These are phyloP conservation scores for Autographa gamma DNA, from an alignment of 2,888 invertebrate species.

Conservation along the genomic window DNA sequence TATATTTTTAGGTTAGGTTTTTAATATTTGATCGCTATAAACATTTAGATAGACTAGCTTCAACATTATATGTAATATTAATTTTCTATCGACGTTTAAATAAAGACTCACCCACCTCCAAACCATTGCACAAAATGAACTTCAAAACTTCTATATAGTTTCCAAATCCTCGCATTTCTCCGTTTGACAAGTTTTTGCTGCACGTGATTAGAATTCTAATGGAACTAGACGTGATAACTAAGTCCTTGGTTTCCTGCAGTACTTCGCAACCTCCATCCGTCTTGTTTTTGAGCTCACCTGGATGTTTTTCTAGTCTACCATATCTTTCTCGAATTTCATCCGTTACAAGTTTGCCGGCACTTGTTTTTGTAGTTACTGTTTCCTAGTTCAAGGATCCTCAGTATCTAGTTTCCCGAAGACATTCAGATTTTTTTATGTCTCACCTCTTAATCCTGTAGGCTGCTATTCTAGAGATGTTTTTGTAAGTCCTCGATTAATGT, in stretches of 20 bases:
- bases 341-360: conserved; percentile 26
- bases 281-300: conserved; percentile 21
- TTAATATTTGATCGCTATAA: neutral
- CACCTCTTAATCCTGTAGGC: conserved; percentile 34
- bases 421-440: conserved; percentile 32
- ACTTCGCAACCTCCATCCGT: conserved; percentile 4
- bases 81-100: neutral
- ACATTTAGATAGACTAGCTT: no score
- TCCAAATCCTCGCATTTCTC: conserved; percentile 35
- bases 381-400: conserved; percentile 10
- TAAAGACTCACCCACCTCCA: no score
- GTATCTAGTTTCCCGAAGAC: conserved; percentile 23
- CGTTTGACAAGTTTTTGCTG: conserved; percentile 26
- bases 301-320: conserved; percentile 25
- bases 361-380: conserved; percentile 35
- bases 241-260: conserved; percentile 10
- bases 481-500: conserved; percentile 35
- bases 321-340: conserved; percentile 24
- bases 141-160: conserved; percentile 37
- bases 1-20: neutral
- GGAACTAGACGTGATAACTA: conserved; percentile 16
- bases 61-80: neutral
- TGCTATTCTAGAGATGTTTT: conserved; percentile 31
- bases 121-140: conserved; percentile 26
- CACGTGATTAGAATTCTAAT: conserved; percentile 38